These are phyloP conservation scores for Aplodontia rufa DNA, from an alignment of 2,113 vertebrate species.

Conservation along the genomic window DNA sequence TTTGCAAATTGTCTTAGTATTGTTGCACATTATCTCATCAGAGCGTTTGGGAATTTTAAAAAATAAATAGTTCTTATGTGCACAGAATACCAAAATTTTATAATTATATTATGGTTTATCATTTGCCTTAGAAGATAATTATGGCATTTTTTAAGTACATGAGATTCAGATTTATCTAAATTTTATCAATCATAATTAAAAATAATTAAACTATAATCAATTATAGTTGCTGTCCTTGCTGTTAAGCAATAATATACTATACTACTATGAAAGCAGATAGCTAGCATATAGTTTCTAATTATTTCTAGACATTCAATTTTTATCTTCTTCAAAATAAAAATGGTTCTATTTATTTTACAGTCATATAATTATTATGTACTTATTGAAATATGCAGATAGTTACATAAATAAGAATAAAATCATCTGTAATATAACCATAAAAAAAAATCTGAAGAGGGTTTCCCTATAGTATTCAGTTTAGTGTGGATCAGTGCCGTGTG, in stretches of 20 bases:
- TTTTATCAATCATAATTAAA: neutral
- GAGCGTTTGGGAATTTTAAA: neutral
- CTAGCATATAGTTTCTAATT: neutral
- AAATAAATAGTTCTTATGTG: neutral
- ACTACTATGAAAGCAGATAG: neutral
- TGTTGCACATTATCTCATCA: neutral
- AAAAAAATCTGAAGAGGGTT: neutral
- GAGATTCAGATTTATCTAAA: neutral
- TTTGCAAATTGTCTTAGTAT: neutral
- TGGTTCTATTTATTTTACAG: neutral
- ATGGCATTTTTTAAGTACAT: neutral
- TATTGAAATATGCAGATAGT: neutral
- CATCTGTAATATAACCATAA: neutral
- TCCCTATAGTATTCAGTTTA: neutral
- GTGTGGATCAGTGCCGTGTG: neutral
- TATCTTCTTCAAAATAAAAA: neutral
- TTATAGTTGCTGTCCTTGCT: neutral
- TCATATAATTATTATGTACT: neutral
- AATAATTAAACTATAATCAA: too few relatives aligned
- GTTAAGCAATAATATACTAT: neutral
- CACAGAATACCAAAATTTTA: neutral
- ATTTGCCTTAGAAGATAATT: neutral
- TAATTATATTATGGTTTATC: neutral
- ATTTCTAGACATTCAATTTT: neutral
- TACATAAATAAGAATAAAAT: neutral